Percentiles rank a stretch among this genome's conserved stretches.
phyloP scores from a whole-genome alignment of 2,113 vertebrate genomes.

The Colinus virginianus region DNA sequence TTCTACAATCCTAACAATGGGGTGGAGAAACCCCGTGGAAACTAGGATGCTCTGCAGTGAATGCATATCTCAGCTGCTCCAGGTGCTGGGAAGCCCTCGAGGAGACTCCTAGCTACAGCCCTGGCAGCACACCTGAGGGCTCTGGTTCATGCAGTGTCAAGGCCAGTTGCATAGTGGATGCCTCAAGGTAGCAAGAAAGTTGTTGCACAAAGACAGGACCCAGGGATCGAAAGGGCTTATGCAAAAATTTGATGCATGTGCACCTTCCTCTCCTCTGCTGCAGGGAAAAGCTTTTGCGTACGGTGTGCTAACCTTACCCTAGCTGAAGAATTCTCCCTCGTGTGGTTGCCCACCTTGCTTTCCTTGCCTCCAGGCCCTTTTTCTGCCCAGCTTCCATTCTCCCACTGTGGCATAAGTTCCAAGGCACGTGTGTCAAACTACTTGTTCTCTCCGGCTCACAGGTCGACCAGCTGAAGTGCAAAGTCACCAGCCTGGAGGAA shows the following conservation, averaged over 20 bases:
- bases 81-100: no score
- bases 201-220: background rate
- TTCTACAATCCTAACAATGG: no score
- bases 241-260: background rate
- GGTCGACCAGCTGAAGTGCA: constrained; percentile 91
- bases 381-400: background rate
- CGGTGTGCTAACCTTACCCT: background rate
- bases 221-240: background rate
- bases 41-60: no score
- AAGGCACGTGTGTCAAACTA: accelerated
- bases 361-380: background rate
- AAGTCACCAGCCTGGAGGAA: constrained; percentile 79
- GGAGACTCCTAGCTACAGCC: background rate
- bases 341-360: background rate
- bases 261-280: background rate
- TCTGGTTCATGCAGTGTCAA: background rate
- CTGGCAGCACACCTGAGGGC: background rate
- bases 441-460: constrained; percentile 48
- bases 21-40: no score
- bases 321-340: accelerated
- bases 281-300: background rate
- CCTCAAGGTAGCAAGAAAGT: background rate
- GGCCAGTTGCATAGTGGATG: background rate
- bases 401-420: background rate
- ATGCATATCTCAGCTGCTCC: no score